Evolutionary conservation across 2,888 invertebrate genomes (phyloP), one percentile per base, ranked within the genome.

Genomic region (Apocheima hispidaria): DNA sequence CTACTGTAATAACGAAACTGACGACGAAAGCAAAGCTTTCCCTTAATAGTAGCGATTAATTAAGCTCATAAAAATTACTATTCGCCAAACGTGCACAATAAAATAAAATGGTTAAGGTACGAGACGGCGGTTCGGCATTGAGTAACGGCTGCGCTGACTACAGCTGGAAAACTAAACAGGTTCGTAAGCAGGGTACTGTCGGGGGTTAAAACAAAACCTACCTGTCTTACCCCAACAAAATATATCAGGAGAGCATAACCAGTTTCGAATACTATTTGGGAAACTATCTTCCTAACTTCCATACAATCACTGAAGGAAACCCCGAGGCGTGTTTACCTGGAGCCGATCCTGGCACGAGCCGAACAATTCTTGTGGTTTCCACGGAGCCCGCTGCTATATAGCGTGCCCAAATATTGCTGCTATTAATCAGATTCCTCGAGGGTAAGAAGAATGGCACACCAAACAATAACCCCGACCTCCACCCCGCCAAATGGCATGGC

Each of bases 401-500:
- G 77, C 77, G 77, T 73, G 80, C 83, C 68, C 81, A 79, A 86
- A 87, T 88, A 89, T 88, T 88, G 77, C 85, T 73, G 84, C 84
- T 84, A 90, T 90, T 89, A 88, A 90, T 90, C 87, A 87, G 86
- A 79, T 86, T 84, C 79, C 77, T 79, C 71, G 66, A 63, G 74
- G 74, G 74, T 70, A 73, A 77, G 83, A 87, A 87, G 83, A 87
- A 88, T 84, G 79, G 82, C 75, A 77, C 78, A 73, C 79, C 78
- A 80, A 86, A 85, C 84, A 84, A 86, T 82, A 86, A 82, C 78
- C 64, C 62, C 67, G 65, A 74, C 65, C 68, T 65, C 53, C 30
- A 60, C 53, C 62, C 49, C 55, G 61, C 55, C 68, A 70, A 69
- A 62, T 70, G 63, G 63, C 61, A 57, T 58, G 43, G 63, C 64